phyloP scores from a whole-genome alignment of 2,113 vertebrate genomes.

The Galemys pyrenaicus region DNA sequence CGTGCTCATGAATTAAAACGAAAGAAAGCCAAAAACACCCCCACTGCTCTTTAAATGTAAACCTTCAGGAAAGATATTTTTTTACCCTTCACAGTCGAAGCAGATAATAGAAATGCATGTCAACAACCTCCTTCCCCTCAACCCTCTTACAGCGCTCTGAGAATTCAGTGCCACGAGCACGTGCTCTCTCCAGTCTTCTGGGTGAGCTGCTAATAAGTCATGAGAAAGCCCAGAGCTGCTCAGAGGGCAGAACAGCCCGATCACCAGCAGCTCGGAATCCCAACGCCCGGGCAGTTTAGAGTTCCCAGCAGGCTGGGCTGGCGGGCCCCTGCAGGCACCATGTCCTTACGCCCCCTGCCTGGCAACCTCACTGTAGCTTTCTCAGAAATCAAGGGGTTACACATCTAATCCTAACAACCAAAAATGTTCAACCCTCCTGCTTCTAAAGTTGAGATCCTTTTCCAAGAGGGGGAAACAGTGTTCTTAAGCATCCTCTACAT shows the following conservation, averaged over 20 bases:
- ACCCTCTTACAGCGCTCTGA: neutral
- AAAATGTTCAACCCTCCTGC: neutral
- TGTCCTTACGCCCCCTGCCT: neutral
- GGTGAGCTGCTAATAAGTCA: neutral
- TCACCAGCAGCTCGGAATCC: neutral
- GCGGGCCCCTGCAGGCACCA: neutral
- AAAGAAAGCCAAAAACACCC: neutral
- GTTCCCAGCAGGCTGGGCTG: neutral
- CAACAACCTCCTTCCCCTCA: neutral
- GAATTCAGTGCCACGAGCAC: neutral
- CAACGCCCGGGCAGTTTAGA: neutral
- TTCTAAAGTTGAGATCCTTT: neutral
- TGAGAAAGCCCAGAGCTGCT: neutral
- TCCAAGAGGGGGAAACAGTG: neutral
- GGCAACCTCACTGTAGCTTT: neutral
- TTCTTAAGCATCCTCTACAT: neutral
- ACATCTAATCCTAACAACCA: neutral
- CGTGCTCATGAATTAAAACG: neutral
- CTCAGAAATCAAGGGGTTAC: neutral
- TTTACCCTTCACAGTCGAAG: neutral
- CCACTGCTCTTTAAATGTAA: neutral
- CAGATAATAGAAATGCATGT: neutral
- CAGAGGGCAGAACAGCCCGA: neutral
- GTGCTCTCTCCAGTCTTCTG: neutral
- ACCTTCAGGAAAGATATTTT: neutral